Evolutionary conservation across 2,113 vertebrate genomes (phyloP).

Genomic region (Lepus timidus): DNA sequence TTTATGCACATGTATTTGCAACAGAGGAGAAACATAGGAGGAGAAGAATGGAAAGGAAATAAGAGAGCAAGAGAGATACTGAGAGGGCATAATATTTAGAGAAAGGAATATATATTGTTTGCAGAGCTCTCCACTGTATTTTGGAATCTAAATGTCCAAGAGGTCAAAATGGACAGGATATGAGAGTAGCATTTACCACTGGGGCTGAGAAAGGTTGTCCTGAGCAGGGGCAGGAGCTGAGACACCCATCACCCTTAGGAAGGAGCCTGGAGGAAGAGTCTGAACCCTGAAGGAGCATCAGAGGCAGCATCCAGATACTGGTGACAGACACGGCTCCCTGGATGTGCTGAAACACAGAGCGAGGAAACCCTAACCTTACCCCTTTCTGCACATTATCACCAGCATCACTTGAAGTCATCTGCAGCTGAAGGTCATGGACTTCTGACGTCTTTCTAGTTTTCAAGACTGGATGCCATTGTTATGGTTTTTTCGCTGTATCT

Average conservation of each 20-base stretch:
- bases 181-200: background rate
- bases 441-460: background rate
- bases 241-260: background rate
- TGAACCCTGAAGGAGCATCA: background rate
- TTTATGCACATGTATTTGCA: slow-evolving; percentile 78
- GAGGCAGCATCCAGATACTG: background rate
- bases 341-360: background rate
- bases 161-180: background rate
- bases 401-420: background rate
- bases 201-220: background rate
- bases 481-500: background rate
- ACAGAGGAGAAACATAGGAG: slow-evolving; percentile 49
- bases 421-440: background rate
- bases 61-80: background rate
- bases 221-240: background rate
- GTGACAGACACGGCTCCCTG: background rate
- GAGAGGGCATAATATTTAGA: background rate
- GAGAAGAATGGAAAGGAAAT: background rate
- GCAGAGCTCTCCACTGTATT: background rate
- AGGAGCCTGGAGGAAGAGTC: background rate
- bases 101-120: background rate
- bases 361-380: background rate
- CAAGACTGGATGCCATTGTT: background rate
- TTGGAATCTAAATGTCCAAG: background rate
- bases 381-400: background rate